Evolutionary conservation across 2,888 invertebrate species (phyloP).

Genomic region (Rotaria sp.): DNA sequence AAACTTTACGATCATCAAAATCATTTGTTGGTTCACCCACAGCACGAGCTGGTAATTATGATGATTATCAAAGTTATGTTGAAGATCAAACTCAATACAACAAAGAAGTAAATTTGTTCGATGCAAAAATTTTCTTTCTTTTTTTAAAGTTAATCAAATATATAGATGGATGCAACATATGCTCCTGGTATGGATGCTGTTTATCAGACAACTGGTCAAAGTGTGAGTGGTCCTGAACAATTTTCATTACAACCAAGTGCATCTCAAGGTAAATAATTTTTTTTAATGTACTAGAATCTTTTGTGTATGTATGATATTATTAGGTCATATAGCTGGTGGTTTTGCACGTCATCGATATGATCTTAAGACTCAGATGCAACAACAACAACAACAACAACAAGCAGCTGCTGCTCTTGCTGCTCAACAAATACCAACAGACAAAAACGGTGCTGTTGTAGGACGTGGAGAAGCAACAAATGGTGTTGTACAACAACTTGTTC

Average conservation of each 20-base stretch:
- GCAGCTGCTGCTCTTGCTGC: neutral
- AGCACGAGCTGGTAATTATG: neutral
- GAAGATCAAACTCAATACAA: conserved; percentile 1
- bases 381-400: neutral
- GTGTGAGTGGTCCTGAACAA: conserved; percentile 4
- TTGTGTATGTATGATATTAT: neutral
- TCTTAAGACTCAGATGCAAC: neutral
- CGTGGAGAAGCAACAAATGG: neutral
- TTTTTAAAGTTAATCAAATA: neutral
- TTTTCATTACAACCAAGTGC: conserved; percentile 28
- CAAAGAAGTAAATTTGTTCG: neutral
- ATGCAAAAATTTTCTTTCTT: neutral
- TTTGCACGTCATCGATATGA: conserved; percentile 23
- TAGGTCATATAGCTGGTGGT: conserved; percentile 10
- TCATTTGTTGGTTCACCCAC: neutral
- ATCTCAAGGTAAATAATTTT: neutral
- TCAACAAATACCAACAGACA: neutral
- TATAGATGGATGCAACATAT: conserved; percentile 13
- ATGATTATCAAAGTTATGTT: conserved; percentile 21
- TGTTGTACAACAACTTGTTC: conserved; percentile 29
- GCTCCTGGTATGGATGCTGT: conserved; percentile 16
- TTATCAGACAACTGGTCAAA: conserved; percentile 11
- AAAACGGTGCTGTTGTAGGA: neutral
- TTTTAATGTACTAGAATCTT: neutral
- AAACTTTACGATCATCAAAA: conserved; percentile 8